Conservation (phyloP, 1,140 invertebrate genomes). For the Polyergus mexicanus region DNA sequence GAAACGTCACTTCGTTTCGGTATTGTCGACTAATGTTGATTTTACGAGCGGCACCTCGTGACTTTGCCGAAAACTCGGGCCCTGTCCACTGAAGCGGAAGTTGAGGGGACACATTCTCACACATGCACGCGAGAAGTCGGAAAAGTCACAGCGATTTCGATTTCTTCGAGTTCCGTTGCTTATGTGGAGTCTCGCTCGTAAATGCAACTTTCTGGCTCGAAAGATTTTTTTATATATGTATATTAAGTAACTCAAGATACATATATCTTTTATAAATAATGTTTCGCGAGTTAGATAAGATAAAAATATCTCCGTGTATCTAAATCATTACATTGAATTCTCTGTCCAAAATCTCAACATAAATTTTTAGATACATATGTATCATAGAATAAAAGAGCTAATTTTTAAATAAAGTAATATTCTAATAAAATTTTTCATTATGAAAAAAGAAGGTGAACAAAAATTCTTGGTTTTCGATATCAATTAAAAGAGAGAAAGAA, state of each 20-base stretch:
- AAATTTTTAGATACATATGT: not conserved
- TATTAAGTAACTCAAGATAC: not conserved
- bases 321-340: not conserved
- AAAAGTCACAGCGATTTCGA: not conserved
- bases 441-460: not conserved
- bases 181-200: not conserved
- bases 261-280: too few species aligned
- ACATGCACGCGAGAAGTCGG: conserved; percentile 15
- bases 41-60: conserved; percentile 76
- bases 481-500: not conserved
- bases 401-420: not conserved
- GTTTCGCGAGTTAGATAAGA: not conserved
- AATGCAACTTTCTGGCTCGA: too few species aligned
- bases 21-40: conserved; percentile 74
- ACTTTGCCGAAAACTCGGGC: conserved; percentile 40
- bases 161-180: not conserved
- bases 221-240: not conserved
- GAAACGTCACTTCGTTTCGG: conserved; percentile 73
- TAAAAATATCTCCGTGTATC: too few species aligned
- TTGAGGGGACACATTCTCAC: conserved; percentile 38
- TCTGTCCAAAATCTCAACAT: not conserved
- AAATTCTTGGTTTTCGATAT: not conserved
- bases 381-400: not conserved
- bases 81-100: conserved; percentile 53
- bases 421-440: not conserved